These are phyloP conservation scores for Heteromurus nitidus DNA, from an alignment of 2,888 invertebrate species.

Conservation along the genomic window DNA sequence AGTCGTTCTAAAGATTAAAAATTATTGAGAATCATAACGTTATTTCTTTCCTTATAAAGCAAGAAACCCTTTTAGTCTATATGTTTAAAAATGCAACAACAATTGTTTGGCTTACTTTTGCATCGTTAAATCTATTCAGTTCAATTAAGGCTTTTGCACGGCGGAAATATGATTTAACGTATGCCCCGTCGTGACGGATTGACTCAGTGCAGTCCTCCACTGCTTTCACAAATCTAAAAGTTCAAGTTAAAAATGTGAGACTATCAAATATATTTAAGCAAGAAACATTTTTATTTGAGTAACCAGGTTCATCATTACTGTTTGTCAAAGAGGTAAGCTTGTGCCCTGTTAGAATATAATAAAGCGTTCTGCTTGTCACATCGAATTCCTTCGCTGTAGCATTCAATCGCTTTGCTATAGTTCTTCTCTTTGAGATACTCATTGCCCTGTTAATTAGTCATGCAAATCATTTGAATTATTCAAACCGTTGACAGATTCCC, in stretches of 20 bases:
- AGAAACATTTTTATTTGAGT: no score
- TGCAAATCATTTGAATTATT: no score
- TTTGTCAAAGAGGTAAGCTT: conserved; percentile 88
- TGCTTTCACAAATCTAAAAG: conserved; percentile 77
- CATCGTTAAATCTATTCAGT: conserved; percentile 83
- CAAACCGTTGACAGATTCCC: no score
- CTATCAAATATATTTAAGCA: no score
- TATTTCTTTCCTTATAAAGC: not conserved
- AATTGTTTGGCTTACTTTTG: conserved; percentile 76
- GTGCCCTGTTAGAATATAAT: conserved; percentile 90
- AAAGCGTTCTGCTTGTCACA: conserved; percentile 86
- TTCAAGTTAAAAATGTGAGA: not conserved
- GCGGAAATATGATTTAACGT: conserved; percentile 89
- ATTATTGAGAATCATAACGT: not conserved
- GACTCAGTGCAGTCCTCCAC: conserved; percentile 89
- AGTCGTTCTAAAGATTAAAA: conserved; percentile 54
- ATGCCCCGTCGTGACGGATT: conserved; percentile 84
- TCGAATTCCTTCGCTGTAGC: conserved; percentile 92
- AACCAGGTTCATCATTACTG: conserved; percentile 79
- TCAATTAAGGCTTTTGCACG: conserved; percentile 85
- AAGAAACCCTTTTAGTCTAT: no score
- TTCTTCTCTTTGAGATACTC: conserved; percentile 83
- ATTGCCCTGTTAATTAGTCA: conserved; percentile 85
- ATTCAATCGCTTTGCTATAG: conserved; percentile 89
- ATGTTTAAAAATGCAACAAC: not conserved